Conservation (phyloP, 2,888 invertebrate species). For the Drosophila planitibia region DNA sequence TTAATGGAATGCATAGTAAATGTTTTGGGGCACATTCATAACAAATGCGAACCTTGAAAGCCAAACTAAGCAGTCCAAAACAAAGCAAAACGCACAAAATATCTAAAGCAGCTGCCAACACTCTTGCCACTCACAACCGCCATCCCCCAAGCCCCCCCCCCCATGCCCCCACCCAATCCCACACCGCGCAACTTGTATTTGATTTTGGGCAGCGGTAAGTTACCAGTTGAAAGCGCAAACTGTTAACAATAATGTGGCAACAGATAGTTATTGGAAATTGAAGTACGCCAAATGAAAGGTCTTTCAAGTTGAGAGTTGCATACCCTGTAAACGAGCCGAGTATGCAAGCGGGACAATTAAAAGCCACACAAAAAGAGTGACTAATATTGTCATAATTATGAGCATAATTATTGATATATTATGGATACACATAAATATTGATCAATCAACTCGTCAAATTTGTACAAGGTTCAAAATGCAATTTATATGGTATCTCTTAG, state of each 20-base stretch:
- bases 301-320: constrained; percentile 1
- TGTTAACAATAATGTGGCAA: constrained; percentile 33
- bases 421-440: neutral
- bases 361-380: neutral
- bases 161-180: fast-evolving
- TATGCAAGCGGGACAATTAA: neutral
- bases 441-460: neutral
- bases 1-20: constrained; percentile 11
- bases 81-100: constrained; percentile 8
- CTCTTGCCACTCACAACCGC: neutral
- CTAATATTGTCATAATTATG: neutral
- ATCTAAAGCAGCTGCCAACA: neutral
- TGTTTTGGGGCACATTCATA: constrained; percentile 15
- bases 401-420: neutral
- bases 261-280: constrained; percentile 10
- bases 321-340: constrained; percentile 12
- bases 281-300: neutral
- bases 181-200: neutral
- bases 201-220: neutral
- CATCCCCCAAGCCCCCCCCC: no score
- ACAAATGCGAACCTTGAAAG: constrained; percentile 24
- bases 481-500: neutral
- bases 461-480: neutral
- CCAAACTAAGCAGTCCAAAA: neutral
- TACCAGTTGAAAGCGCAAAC: neutral